phyloP scores from a whole-genome alignment of 2,113 vertebrate genomes.

The Heterocephalus glaber region DNA sequence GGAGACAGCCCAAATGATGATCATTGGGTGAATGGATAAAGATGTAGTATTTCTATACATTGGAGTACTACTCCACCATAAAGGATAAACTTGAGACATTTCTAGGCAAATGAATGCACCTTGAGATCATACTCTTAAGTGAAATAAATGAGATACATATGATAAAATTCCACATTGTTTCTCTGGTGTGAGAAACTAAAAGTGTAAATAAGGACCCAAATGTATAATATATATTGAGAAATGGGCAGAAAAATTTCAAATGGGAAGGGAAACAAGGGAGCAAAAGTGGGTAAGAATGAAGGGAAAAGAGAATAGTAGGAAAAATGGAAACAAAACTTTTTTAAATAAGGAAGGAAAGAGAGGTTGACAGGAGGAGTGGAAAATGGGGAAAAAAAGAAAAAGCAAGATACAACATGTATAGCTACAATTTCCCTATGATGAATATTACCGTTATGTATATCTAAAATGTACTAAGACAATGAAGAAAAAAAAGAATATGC shows the following conservation, averaged over 20 bases:
- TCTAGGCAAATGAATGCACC: not conserved
- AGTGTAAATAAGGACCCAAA: not conserved
- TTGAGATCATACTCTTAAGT: not conserved
- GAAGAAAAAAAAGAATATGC: not conserved
- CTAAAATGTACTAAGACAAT: not conserved
- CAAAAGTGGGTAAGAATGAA: too few relatives aligned
- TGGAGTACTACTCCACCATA: not conserved
- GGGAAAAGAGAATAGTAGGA: not conserved
- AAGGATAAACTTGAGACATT: not conserved
- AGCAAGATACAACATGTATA: not conserved
- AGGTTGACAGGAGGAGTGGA: not conserved
- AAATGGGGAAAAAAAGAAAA: not conserved
- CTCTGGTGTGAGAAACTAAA: not conserved
- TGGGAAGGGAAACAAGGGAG: not conserved
- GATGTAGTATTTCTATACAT: not conserved
- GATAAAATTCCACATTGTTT: not conserved
- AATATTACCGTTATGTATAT: too few relatives aligned
- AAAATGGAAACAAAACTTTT: not conserved
- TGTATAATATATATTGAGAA: not conserved
- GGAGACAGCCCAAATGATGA: not conserved
- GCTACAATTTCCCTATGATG: not conserved
- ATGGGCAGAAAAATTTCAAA: not conserved
- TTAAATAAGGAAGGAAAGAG: not conserved
- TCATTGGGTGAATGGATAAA: not conserved
- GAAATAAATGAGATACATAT: not conserved